phyloP scores from a whole-genome alignment of 2,113 vertebrate species.

The Phocoena phocoena region DNA sequence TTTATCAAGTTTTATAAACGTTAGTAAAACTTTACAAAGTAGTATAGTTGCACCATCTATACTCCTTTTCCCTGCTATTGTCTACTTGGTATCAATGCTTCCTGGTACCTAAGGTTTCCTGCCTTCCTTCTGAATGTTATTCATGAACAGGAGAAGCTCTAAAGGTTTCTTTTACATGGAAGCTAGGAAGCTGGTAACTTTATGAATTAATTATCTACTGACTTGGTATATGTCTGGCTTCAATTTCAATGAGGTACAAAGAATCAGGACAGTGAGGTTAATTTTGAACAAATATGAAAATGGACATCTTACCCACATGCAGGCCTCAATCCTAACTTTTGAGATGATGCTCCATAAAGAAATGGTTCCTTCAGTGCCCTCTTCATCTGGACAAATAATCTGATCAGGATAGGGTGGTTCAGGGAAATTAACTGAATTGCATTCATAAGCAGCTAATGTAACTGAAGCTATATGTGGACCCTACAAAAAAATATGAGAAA shows the following conservation, averaged over 20 bases:
- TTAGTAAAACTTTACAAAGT: neutral
- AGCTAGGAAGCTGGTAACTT: neutral
- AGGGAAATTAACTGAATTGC: constrained; percentile 96
- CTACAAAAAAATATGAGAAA: constrained; percentile 81
- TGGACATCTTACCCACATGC: constrained; percentile 96
- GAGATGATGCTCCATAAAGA: constrained; percentile 97
- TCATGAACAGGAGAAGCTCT: neutral
- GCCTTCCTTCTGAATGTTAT: neutral
- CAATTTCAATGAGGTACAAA: neutral
- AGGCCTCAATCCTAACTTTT: constrained; percentile 98
- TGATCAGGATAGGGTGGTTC: constrained; percentile 98
- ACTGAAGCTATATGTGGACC: constrained; percentile 99
- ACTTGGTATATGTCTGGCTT: neutral
- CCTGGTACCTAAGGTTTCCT: neutral
- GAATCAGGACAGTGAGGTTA: neutral
- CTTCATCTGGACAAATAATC: constrained; percentile 93
- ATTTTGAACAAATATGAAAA: neutral
- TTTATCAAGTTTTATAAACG: neutral
- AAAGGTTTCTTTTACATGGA: neutral
- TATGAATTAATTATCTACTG: constrained; percentile 3
- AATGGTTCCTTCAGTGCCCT: constrained; percentile 84
- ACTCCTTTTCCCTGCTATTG: neutral
- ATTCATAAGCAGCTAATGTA: constrained; percentile 98
- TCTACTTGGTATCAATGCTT: neutral
- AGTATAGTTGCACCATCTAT: neutral